Evolutionary conservation across 2,888 invertebrate species (phyloP), one percentile per base, ranked within the genome.

Genomic region (Cantharis rustica): DNA sequence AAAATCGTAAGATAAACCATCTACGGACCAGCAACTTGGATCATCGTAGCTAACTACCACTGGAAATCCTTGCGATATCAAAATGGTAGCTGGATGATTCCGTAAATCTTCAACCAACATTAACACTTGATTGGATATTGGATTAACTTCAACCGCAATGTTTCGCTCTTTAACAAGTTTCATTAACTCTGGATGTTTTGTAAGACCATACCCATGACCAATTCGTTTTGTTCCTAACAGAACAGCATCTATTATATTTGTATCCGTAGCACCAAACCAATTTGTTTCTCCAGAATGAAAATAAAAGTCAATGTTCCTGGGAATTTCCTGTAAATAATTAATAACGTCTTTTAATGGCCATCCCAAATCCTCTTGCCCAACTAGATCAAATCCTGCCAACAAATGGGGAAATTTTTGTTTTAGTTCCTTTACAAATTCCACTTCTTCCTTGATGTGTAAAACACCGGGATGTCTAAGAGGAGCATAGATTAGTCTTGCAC

Each of bases 211-310:
- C 4, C 93, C 95, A 79, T 95, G 95, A 0, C 95, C 95, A 76
- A 95, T 91, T 82, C 92, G 92, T 0, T 93, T 90, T 10, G 79
- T 77, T 66, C 93, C 93, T 26, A 95, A 86, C 31, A 95, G 85
- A 17, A 95, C 88, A 2, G 95, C 95, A 83, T 95, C 95, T 16
- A 94, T 87, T 11, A 95, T 86, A 85, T 95, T 95, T 78, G 92
- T 91, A 84, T 95, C 95, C 0, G 91, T 91, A 0, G 89, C 88
- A 3, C 93, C 93, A 80, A 89, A 91, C 94, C 94, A 93, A 84
- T 94, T 91, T 0, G 95, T 94, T 86, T 95, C 95, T 0, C 94
- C 95, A 0, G 94, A 93, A 84, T 95, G 95, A 83, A 94, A 85
- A 73, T 84, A 85, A 27, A 68, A 68, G 2, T 68, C 26, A 1